Base-by-base conservation (phyloP, 2,113 vertebrate species). In the Zeus faber region DNA sequence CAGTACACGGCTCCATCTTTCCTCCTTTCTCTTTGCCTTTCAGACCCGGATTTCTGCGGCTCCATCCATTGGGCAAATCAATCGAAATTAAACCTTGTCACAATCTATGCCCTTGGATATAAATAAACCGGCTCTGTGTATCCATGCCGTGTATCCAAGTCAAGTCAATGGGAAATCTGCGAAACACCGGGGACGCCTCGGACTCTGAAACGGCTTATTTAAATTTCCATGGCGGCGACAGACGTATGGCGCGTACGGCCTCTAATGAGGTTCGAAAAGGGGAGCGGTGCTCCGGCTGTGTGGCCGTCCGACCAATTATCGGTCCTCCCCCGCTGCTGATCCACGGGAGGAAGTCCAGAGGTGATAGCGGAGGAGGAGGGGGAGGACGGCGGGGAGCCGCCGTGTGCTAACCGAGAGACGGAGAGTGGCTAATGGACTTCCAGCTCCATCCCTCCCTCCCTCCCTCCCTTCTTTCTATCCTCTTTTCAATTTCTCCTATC, bases 321-420 rank as follows among this genome's bases (percentile, higher is more conserved):
- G 74, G 76, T 62, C 83, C 76, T n/a, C 81, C 74, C 80, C 82
- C 70, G 81, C 77, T 85, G 81, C 73, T 83, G 83, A 80, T 61
- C 76, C 65, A 56, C 67, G 76, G 76, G 76, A 76, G 69, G 64
- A 73, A 81, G 79, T 83, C 74, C 67, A 75, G 67, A 77, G 81
- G 80, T 84, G 78, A 78, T 54, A 72, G n/a, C n/a, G n/a, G n/a
- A 69, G 22, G 70, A 52, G 43, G 48, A 27, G 67, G 35, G 18
- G 13, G 47, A 55, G 65, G 54, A 54, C 40, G 45, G 29, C 66
- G 58, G 54, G 57, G 44, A 48, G 35, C 65, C 61, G 55, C 47
- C 64, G 35, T 53, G n/a, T n/a, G n/a, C n/a, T n/a, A n/a, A n/a
- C n/a, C n/a, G n/a, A n/a, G n/a, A n/a, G n/a, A n/a, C 65, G 64